Conservation (phyloP, 2,113 vertebrate species). For the Mesocricetus auratus region DNA sequence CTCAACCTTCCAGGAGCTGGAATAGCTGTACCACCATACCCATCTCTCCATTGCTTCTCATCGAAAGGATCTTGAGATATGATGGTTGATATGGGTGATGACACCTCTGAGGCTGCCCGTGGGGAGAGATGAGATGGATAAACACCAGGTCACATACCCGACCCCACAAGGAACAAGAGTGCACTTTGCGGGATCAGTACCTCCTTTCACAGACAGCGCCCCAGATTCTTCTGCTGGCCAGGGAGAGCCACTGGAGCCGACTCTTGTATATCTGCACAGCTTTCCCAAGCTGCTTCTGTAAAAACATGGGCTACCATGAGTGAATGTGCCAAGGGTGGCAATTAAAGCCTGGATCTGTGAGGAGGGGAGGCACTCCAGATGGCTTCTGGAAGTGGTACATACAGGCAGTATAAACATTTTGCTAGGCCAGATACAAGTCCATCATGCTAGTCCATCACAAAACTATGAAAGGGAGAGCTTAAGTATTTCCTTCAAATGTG, state of each 20-base stretch:
- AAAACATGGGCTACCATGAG: not conserved
- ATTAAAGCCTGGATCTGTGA: not conserved
- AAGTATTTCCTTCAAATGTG: not conserved
- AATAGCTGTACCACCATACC: not conserved
- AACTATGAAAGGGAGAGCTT: not conserved
- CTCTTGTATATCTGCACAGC: constrained; percentile 84
- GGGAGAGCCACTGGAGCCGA: constrained; percentile 88
- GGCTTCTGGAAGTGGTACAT: not conserved
- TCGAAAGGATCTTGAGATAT: not conserved
- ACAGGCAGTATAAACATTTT: not conserved
- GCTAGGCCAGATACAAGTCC: not conserved
- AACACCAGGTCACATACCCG: not conserved
- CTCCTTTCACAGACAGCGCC: constrained; percentile 91
- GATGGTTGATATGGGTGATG: too few relatives aligned
- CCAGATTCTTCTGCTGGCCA: constrained; percentile 90
- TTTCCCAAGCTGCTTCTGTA: constrained; percentile 86
- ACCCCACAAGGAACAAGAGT: not conserved
- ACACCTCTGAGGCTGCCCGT: not conserved
- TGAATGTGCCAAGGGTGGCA: too few relatives aligned
- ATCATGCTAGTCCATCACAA: not conserved
- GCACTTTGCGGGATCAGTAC: constrained; percentile 70
- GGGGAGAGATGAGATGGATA: not conserved
- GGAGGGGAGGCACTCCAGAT: too few relatives aligned
- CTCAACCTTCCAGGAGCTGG: not conserved
- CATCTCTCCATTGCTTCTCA: not conserved